These are phyloP conservation scores for Uropetala carovei DNA, from an alignment of 2,888 invertebrate species.

Conservation along the genomic window DNA sequence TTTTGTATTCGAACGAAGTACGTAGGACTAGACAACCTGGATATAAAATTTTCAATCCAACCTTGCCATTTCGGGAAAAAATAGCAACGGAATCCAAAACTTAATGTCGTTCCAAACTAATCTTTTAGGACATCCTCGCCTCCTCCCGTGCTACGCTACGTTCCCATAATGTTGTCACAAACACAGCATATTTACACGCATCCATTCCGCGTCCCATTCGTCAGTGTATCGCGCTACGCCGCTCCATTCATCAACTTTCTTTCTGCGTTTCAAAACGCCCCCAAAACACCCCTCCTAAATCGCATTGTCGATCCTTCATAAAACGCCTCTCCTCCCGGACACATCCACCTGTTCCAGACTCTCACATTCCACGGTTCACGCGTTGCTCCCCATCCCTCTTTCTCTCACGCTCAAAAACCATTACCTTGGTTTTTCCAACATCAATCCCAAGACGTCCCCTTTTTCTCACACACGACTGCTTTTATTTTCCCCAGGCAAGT, in stretches of 20 bases:
- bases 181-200: constrained; percentile 16
- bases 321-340: constrained; percentile 1
- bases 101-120: too few species aligned
- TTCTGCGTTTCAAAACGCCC: background rate
- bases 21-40: too few species aligned
- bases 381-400: background rate
- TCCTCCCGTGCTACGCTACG: background rate
- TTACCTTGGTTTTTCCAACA: constrained; percentile 17
- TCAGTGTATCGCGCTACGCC: constrained; percentile 5
- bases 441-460: background rate
- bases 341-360: constrained; percentile 19
- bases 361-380: background rate
- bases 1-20: too few species aligned
- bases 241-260: constrained; percentile 14
- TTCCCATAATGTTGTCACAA: constrained; percentile 9
- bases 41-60: too few species aligned
- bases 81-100: too few species aligned
- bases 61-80: too few species aligned
- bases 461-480: constrained; percentile 12
- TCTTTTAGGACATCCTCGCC: too few species aligned
- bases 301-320: constrained; percentile 21
- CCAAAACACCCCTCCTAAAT: constrained; percentile 11
- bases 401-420: constrained; percentile 27
- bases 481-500: background rate
- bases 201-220: constrained; percentile 15